A percentile compares a stretch with the other conserved stretches of the same genome.
phyloP scores from a whole-genome alignment of 2,113 vertebrate species.

The Tragelaphus scriptus region DNA sequence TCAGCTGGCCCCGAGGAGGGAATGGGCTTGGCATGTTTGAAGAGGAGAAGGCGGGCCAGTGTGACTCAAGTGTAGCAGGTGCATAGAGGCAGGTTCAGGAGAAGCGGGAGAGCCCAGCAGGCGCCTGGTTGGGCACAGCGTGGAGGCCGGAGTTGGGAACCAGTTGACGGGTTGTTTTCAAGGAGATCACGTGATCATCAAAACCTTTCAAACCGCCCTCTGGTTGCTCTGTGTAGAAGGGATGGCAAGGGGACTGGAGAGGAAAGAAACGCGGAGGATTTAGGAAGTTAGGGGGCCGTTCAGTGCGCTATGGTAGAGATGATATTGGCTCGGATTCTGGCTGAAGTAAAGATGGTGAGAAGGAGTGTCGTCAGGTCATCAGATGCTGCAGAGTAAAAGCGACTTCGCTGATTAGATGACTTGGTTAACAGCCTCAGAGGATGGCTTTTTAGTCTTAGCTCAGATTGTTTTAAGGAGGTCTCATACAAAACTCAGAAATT shows the following conservation, averaged over 20 bases:
- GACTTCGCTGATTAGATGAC: background rate
- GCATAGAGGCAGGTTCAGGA: background rate
- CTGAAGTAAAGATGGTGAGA: background rate
- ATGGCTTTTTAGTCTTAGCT: background rate
- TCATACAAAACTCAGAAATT: background rate
- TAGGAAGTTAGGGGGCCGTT: background rate
- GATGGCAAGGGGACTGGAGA: background rate
- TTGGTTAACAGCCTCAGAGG: background rate
- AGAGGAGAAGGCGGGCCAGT: background rate
- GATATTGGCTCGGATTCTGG: too few species aligned
- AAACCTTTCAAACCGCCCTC: background rate
- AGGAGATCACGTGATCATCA: background rate
- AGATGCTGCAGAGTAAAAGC: background rate
- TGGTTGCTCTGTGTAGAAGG: background rate
- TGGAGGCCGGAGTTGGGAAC: background rate
- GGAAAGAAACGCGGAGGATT: background rate
- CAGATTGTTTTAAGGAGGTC: background rate
- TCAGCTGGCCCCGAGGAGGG: background rate
- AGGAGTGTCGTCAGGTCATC: background rate
- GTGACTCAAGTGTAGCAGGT: background rate
- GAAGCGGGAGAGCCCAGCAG: accelerated
- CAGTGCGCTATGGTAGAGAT: background rate
- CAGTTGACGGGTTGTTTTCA: background rate
- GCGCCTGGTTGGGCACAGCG: accelerated
- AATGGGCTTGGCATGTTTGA: background rate